Evolutionary conservation across 2,797 vertebrate genomes (phyloP), one percentile per base, ranked within the genome.

Genomic region (Gallinago nigripennis): DNA sequence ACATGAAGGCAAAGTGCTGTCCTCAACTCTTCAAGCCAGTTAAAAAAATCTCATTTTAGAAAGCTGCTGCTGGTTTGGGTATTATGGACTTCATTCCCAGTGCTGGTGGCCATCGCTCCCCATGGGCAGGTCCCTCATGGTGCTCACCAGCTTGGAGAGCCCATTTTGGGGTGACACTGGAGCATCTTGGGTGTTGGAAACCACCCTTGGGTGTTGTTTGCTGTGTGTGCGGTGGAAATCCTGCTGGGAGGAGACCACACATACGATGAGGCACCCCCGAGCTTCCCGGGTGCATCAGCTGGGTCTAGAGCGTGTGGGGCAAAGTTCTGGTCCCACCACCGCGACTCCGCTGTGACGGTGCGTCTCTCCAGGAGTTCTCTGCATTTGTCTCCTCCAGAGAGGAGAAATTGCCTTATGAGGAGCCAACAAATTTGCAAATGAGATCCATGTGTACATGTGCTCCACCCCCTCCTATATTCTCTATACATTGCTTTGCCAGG

Each of bases 281-380:
- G 60, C 31, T 21, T 31, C 35, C 51, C 1, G 1, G 28, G 24
- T 43, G 58, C 68, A 16, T 73, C 0, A 0, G 25, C 43, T 43
- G 6, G 37, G 30, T n/a, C n/a, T n/a, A n/a, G n/a, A 53, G 16
- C 2, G 0, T 19, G 24, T 2, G 1, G 28, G 41, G 16, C 1
- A 0, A 33, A 43, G 43, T 2, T 7, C 71, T 75, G 23, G 35
- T 70, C 39, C 33, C 24, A 16, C 24, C 3, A 1, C 12, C 4
- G 2, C 30, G 14, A 63, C 43, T 39, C 53, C 1, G 2, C 35
- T 21, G 13, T 31, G 46, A 30, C 0, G 0, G 28, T 6, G 2
- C 0, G 1, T 50, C 48, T 23, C 20, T 65, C 2, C 1, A 30
- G 54, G 71, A 72, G 28, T 68, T 79, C n/a, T 16, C 31, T 8